Base-by-base conservation (phyloP, 35 echinoderm and acorn worm genomes). In the Acanthaster planci region DNA sequence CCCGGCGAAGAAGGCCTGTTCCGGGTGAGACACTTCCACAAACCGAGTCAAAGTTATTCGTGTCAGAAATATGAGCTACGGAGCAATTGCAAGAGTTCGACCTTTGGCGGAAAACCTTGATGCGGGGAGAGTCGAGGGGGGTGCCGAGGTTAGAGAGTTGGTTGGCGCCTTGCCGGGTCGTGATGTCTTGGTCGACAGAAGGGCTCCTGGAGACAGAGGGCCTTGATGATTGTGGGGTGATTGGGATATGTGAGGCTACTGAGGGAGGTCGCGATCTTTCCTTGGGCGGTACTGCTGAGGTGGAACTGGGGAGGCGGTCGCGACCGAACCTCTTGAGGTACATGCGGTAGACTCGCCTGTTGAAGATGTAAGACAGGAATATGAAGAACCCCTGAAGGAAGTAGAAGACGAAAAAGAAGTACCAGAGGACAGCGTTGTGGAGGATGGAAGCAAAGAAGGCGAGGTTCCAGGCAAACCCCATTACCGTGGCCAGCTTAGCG, bases 381-480 rank as follows among this genome's bases (percentile, higher is more conserved):
- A 89, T 89, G 38, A 89, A 89, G 1, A 82, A 7, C 1, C 87
- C 87, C 77, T 89, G 79, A 5, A 83, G 60, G 39, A 80, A 83
- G 60, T 83, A 76, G 44, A 84, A 83, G 19, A 89, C 21, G 38
- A 89, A 83, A 29, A 89, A 89, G 3, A 89, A 51, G 37, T 89
- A 84, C 87, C 87, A 89, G 17, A 89, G 60, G 37, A 84, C n/a
- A 21, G 77, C 77, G 17, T 47, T 39, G 52, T 83, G 26, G 23
- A 77, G 52, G 51, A 89, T 47, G 19, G 52, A 23, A 18, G 87
- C 87, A 9, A 84, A 0, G 34, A 82, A 53, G 8, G 79, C 60
- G 1, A 89, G 55, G 37, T 83, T n/a, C 87, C 87, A 89, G 19
- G 55, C 72, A 30, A 89, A 89, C 1, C 87, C 87, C 40, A 81